Base-by-base conservation (phyloP, 2,888 invertebrate genomes). In the Idaea straminata region DNA sequence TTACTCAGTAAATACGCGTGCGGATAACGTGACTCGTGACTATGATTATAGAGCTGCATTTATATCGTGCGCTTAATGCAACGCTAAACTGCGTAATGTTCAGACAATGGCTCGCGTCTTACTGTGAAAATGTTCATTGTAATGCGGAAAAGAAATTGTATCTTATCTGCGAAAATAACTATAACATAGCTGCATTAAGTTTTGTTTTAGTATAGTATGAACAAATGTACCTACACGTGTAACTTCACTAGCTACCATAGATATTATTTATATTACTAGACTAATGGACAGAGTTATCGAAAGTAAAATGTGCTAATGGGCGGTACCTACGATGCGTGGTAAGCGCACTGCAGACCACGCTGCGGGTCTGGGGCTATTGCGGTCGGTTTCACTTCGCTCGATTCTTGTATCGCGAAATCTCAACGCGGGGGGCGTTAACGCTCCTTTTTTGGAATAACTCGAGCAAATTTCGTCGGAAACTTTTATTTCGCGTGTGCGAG, bases 391-490 rank as follows among this genome's bases (percentile, higher is more conserved):
- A 88, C 90, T 81, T 85, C 83, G 82, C 85, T 82, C 58, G 58
- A 16, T 16, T 15, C 85, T 85, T 83, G 85, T 89, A 86, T 88
- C 89, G 83, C 81, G 80, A 79, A 82, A 88, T 89, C 89, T 84
- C 80, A 83, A 78, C 75, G 83, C 78, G 80, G 84, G 87, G 67
- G 88, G 90, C 89, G 89, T 88, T 89, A 86, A 83, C 82, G 80
- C 82, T 79, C 91, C 91, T 90, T 91, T 91, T 92, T 91, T 91
- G 91, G 91, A 86, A 85, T 91, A 92, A 91, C 88, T 91, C 91
- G 91, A 91, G 92, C 92, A 92, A 92, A 91, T 87, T 92, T 92
- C 83, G 85, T 84, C 81, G 88, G 84, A 86, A 89, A 89, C 85
- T 89, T 92, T 91, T 91, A 91, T 90, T 88, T 88, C 76, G 79